Evolutionary conservation across 2,797 vertebrate genomes (phyloP), one percentile per base, ranked within the genome.

Genomic region (Gambusia yucatana): DNA sequence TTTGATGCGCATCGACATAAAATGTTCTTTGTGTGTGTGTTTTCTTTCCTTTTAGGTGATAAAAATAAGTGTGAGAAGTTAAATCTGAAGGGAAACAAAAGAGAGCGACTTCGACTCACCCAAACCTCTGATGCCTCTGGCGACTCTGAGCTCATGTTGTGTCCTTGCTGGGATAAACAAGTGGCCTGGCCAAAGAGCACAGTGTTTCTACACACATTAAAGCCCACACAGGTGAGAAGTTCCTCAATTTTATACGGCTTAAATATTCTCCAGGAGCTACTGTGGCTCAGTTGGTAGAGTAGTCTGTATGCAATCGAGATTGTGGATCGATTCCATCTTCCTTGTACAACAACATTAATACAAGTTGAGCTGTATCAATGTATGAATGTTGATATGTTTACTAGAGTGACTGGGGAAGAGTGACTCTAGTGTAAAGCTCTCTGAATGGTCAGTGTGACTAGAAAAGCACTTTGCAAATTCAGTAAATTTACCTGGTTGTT

Each of bases 161-260:
- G 86, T 84, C 85, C 89, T 88, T 47, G 81, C 87, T 86, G 90
- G 94, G 73, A 94, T 93, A 92, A 94, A 96, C 92, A 94, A 95
- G 91, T 89, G 92, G 90, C 93, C 90, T 88, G 92, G 91, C 92
- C 89, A 87, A 90, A 87, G 84, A 88, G 88, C 77, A 77, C 88
- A 87, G 91, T 87, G 90, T 92, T 90, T 77, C 91, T 83, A 91
- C 88, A 89, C 88, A 80, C 83, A 86, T 61, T 82, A 84, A 91
- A 94, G 93, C 89, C 92, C 92, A 89, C 88, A 88, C 94, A 96
- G 95, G 96, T 96, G 83, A 95, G 89, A 85, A 52, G 71, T 76
- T 50, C 75, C 20, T 43, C 30, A 36, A 22, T 76, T 79, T 13
- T 50, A 36, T 6, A 20, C 3, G 25, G 22, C 36, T 67, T 8